Evolutionary conservation across 2,888 invertebrate species (phyloP).

Genomic region (Phania funesta): DNA sequence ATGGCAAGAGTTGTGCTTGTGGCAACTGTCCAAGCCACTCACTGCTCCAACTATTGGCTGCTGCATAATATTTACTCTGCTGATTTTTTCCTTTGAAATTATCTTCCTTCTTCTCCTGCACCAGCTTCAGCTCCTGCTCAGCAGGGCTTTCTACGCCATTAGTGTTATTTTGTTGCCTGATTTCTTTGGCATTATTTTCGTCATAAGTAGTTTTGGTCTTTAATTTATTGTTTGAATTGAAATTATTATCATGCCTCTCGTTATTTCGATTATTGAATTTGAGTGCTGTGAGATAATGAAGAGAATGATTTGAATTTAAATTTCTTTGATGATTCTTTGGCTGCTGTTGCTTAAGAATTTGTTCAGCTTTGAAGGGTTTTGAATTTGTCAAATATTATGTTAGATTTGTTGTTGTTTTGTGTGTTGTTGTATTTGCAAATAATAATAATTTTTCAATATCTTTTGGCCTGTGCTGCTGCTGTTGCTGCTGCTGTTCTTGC

Average conservation of each 20-base stretch:
- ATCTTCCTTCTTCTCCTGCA: neutral
- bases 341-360: neutral
- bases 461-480: neutral
- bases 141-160: neutral
- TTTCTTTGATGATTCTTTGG: neutral
- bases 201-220: neutral
- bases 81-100: constrained; percentile 27
- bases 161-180: neutral
- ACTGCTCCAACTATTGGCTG: constrained; percentile 30
- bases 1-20: constrained; percentile 49
- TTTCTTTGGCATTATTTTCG: constrained; percentile 10
- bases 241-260: constrained; percentile 32
- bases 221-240: constrained; percentile 51
- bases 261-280: constrained; percentile 52
- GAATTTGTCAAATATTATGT: constrained; percentile 18
- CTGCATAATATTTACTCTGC: constrained; percentile 40
- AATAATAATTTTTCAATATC: constrained; percentile 25
- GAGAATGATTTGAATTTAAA: constrained; percentile 22
- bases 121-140: neutral
- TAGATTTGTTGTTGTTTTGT: neutral
- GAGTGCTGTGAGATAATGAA: constrained; percentile 21
- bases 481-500: neutral
- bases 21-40: constrained; percentile 55
- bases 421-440: constrained; percentile 14
- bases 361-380: constrained; percentile 11